Evolutionary conservation across 2,888 invertebrate genomes (phyloP).

Genomic region (Julus scanicus): DNA sequence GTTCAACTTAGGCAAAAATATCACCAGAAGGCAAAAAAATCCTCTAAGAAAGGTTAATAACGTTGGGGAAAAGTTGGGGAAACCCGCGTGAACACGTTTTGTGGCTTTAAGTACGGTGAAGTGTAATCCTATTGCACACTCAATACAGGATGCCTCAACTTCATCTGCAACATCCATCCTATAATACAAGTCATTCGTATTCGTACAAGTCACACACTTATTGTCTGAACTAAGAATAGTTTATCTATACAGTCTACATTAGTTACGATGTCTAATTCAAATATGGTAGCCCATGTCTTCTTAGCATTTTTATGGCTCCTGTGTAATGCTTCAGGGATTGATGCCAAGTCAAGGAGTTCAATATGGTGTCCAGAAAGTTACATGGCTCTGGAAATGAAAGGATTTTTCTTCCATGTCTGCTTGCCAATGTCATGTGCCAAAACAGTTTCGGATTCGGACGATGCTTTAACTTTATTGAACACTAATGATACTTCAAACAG

Average conservation of each 20-base stretch:
- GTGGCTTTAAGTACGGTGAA: background rate
- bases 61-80: no score
- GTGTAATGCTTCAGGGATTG: background rate
- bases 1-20: no score
- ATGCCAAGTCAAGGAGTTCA: background rate
- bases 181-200: no score
- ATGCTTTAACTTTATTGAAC: background rate
- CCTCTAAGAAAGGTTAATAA: no score
- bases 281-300: background rate
- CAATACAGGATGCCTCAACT: background rate
- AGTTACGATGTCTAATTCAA: background rate
- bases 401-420: background rate
- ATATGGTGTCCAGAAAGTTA: slow-evolving; percentile 5
- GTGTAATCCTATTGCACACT: background rate
- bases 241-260: background rate
- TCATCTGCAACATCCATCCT: background rate
- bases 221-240: no score
- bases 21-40: no score
- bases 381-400: background rate
- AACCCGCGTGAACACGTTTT: no score
- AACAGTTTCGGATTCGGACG: background rate
- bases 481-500: background rate
- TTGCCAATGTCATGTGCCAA: background rate
- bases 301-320: background rate
- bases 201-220: no score